These are phyloP conservation scores for Dione vanillae DNA, from an alignment of 2,888 invertebrate genomes.

Conservation along the genomic window DNA sequence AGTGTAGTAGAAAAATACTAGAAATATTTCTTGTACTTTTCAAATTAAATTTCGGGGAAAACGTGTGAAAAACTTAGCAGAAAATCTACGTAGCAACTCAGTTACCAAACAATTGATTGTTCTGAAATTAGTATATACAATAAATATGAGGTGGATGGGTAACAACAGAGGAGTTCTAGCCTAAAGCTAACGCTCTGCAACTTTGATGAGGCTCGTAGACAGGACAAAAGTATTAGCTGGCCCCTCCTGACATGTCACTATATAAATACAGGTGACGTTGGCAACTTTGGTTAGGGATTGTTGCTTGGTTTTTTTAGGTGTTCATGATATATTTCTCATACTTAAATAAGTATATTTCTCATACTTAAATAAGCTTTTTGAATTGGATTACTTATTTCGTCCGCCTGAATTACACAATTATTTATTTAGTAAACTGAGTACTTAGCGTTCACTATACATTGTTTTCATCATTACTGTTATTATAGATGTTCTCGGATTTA, in stretches of 20 bases:
- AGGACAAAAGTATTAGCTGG: slow-evolving; percentile 39
- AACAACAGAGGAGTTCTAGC: slow-evolving; percentile 26
- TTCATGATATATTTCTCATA: no score
- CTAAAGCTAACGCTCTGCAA: slow-evolving; percentile 36
- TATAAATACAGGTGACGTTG: slow-evolving; percentile 10
- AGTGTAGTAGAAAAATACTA: not conserved
- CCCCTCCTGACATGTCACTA: slow-evolving; percentile 27
- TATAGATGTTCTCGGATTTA: no score
- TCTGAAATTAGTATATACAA: slow-evolving; percentile 31
- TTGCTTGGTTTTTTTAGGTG: not conserved
- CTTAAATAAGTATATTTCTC: no score
- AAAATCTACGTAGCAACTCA: no score
- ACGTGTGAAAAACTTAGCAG: not conserved
- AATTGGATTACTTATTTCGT: no score
- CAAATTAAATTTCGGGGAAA: not conserved
- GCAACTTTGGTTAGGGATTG: not conserved
- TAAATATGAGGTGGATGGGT: slow-evolving; percentile 28
- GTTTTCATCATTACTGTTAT: no score
- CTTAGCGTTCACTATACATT: no score
- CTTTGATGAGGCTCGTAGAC: slow-evolving; percentile 39
- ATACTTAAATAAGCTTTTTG: no score
- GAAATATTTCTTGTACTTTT: not conserved
- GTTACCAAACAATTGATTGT: slow-evolving; percentile 8
- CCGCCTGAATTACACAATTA: no score
- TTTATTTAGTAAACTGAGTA: no score